Evolutionary conservation across 2,113 vertebrate genomes (phyloP).

Genomic region (Chrysemys picta): DNA sequence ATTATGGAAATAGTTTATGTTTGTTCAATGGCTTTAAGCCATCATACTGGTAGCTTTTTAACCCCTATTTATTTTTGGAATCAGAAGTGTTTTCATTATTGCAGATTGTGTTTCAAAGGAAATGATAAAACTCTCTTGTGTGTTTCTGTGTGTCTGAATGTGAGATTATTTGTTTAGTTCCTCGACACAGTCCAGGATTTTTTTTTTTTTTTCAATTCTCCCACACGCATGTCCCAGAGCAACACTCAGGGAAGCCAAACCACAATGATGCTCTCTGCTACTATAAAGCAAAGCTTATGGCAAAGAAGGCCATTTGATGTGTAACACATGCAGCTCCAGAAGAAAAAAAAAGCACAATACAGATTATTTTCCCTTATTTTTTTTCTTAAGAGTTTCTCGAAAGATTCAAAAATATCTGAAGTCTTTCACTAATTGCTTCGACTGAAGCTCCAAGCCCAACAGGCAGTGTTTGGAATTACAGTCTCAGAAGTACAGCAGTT

Average conservation of each 20-base stretch:
- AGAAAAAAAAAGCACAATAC: not conserved
- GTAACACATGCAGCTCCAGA: not conserved
- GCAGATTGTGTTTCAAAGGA: not conserved
- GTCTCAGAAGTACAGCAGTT: rapidly evolving
- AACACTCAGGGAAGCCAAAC: not conserved
- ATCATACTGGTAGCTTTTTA: not conserved
- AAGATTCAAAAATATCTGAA: not conserved
- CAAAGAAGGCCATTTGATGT: not conserved
- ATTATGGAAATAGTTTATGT: not conserved
- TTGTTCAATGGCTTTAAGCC: constrained; percentile 9
- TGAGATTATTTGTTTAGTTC: not conserved
- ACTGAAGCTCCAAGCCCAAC: not conserved
- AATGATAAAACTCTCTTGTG: not conserved
- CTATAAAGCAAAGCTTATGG: not conserved
- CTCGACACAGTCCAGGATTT: not conserved
- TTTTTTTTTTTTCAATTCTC: not conserved
- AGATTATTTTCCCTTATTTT: not conserved
- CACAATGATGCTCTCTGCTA: not conserved
- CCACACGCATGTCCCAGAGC: not conserved
- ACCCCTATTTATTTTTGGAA: constrained; percentile 1
- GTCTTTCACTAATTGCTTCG: not conserved
- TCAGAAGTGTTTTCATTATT: not conserved
- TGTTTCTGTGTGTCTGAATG: not conserved
- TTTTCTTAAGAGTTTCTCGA: not conserved
- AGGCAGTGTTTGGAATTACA: not conserved